These are phyloP conservation scores for Hydractinia echinata DNA, from an alignment of 30 jellyfish, hydroid and myxozoan species.

Conservation along the genomic window DNA sequence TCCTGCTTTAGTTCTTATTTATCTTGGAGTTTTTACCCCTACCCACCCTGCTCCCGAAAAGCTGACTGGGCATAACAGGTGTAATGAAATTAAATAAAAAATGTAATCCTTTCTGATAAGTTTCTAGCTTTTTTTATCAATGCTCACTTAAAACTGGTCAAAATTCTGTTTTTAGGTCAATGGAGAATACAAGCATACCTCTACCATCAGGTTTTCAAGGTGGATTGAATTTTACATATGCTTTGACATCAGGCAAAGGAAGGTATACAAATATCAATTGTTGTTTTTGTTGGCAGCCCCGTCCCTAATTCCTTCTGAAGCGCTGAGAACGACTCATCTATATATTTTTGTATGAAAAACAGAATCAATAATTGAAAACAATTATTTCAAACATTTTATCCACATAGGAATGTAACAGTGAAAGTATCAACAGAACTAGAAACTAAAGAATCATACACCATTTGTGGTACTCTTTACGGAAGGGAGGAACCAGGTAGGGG, in stretches of 20 bases:
- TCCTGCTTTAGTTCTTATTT: too few species aligned
- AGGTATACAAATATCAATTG: background rate
- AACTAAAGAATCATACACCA: constrained; percentile 81
- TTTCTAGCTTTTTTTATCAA: too few species aligned
- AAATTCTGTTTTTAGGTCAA: background rate
- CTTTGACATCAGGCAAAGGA: constrained; percentile 1
- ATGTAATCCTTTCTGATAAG: too few species aligned
- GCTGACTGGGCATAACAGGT: too few species aligned
- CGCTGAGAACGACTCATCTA: background rate
- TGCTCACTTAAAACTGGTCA: too few species aligned
- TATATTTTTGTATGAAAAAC: background rate
- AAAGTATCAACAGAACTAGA: constrained; percentile 51
- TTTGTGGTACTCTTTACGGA: constrained; percentile 79
- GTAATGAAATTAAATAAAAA: too few species aligned
- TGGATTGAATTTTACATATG: constrained; percentile 49
- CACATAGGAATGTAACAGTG: constrained; percentile 54
- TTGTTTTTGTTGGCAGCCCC: background rate
- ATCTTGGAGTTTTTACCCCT: too few species aligned
- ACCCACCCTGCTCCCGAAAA: too few species aligned
- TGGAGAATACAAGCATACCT: constrained; percentile 41
- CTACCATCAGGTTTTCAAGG: constrained; percentile 62
- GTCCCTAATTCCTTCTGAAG: background rate
- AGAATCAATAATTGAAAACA: background rate
- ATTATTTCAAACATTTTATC: background rate
- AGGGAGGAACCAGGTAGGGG: constrained; percentile 82